Evolutionary conservation across 2,888 invertebrate species (phyloP), one percentile per base, ranked within the genome.

Genomic region (Xylota sylvarum): DNA sequence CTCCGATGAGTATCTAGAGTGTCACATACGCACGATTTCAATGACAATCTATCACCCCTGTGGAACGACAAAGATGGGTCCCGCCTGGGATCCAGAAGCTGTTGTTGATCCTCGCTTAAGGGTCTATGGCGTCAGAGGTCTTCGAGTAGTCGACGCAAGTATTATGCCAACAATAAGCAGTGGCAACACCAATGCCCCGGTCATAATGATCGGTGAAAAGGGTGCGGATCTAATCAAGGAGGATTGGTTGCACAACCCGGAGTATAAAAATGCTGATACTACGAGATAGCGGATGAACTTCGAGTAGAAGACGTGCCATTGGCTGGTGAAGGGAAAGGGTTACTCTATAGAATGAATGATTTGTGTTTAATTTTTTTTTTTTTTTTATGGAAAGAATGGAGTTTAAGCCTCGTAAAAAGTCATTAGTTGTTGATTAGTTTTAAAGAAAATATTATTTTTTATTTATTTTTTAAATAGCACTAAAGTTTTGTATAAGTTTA

Each of bases 1-100:
- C 89, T 95, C 96, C 0, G 97, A 97, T 89, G 95, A 94, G 30
- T 98, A 97, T 90, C 95, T 97, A 93, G 97, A 97, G 92, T 98
- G 98, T 91, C 96, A 97, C 91, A 96, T 96, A 65, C 93, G 97
- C 40, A 97, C 97, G 69, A 96, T 97, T 89, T 96, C 97, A 4
- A 97, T 97, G 96, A 97, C 97, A 3, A 97, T 97, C 89, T 97
- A 97, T 90, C 97, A 97, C 93, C 97, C 97, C 0, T 95, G 96
- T 52, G 97, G 97, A 6, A 97, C 97, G 0, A 95, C 97, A 14
- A 97, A 97, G 92, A 97, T 97, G 97, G 97, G 97, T 6, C 96
- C 97, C 0, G 93, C 94, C 1, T 95, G 94, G 93, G 97, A 97
- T 90, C 93, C 94, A 0, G 94, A 94, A 14, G 97, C 97, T 0